phyloP scores from a whole-genome alignment of 2,797 vertebrate genomes.

The Myotis myotis region DNA sequence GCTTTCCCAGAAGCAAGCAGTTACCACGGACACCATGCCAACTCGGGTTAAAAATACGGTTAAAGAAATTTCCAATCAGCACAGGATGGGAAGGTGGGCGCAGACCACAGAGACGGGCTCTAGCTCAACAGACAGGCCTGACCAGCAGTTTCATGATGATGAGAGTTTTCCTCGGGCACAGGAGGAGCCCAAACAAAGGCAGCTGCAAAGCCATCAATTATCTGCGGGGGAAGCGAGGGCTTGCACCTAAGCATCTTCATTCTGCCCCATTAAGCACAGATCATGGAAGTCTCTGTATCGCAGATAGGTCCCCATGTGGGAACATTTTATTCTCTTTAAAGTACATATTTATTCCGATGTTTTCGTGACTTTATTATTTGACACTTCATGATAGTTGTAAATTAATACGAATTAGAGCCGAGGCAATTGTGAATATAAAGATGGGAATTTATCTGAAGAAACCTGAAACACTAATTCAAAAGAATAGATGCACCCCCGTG shows the following conservation, averaged over 20 bases:
- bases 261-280: neutral
- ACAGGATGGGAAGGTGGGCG: conserved; percentile 32
- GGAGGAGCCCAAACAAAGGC: neutral
- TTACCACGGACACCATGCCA: conserved; percentile 51
- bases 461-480: too few species aligned
- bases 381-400: neutral
- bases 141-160: neutral
- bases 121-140: neutral
- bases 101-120: conserved; percentile 8
- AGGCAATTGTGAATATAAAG: neutral
- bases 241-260: neutral
- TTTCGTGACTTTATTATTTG: neutral
- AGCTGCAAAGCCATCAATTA: neutral
- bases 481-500: fast-evolving
- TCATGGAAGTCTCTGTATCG: neutral
- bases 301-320: neutral
- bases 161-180: neutral
- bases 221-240: neutral
- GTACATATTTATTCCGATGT: neutral
- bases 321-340: neutral
- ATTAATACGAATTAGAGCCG: neutral
- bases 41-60: conserved; percentile 9
- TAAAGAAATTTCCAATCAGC: conserved; percentile 62
- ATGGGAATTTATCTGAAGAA: too few species aligned
- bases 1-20: conserved; percentile 67